phyloP scores from a whole-genome alignment of 2,113 vertebrate species.

The Loxodonta africana region DNA sequence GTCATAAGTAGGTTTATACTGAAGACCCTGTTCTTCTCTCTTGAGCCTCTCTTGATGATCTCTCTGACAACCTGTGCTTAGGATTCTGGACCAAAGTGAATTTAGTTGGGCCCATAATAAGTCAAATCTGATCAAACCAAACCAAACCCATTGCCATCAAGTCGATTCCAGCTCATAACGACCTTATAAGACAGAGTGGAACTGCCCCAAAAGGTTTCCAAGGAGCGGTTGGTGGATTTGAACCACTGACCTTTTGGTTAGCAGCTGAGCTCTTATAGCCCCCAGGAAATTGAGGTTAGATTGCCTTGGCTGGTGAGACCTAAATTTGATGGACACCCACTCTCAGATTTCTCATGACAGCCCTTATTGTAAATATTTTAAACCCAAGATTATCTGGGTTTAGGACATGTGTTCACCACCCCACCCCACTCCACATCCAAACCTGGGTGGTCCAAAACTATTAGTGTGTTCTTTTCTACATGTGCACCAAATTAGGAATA shows the following conservation, averaged over 20 bases:
- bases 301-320: not conserved
- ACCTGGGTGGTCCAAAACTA: not conserved
- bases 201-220: too few species aligned
- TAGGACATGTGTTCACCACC: not conserved
- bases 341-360: not conserved
- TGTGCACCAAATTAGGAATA: too few species aligned
- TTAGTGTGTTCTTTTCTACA: fast-evolving
- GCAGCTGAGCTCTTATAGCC: too few species aligned
- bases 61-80: not conserved
- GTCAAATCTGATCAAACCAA: not conserved
- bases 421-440: not conserved
- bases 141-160: too few species aligned
- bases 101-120: not conserved
- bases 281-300: not conserved
- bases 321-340: not conserved
- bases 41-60: not conserved
- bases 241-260: too few species aligned
- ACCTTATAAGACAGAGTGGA: too few species aligned
- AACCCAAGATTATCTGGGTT: not conserved
- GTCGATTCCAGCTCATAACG: too few species aligned
- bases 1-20: not conserved
- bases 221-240: too few species aligned
- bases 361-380: not conserved
- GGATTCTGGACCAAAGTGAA: not conserved
- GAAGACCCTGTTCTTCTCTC: not conserved